Evolutionary conservation across 64 coral and sea anemone species (phyloP).

Genomic region (Trachythela sp.): DNA sequence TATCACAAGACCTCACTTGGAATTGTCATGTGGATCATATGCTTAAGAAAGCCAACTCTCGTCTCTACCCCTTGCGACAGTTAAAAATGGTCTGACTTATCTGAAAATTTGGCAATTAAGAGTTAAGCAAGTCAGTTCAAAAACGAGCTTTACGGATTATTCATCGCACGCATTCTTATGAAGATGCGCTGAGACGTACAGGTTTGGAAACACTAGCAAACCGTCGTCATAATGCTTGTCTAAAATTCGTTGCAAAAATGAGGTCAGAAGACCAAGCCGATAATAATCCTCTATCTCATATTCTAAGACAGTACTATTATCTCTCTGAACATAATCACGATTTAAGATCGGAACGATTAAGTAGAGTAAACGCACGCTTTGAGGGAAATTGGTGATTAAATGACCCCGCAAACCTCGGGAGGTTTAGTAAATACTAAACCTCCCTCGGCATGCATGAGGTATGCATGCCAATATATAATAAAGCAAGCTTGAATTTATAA

Average conservation of each 20-base stretch:
- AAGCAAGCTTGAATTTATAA: too few species aligned
- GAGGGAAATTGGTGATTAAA: too few species aligned
- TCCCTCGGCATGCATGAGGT: too few species aligned
- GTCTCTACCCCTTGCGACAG: not conserved
- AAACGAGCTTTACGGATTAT: not conserved
- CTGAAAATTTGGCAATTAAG: conserved; percentile 6
- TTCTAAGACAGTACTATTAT: not conserved
- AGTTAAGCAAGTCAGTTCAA: too few species aligned
- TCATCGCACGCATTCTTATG: not conserved
- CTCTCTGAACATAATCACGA: not conserved
- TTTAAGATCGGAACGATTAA: not conserved
- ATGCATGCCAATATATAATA: too few species aligned
- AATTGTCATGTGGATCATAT: not conserved
- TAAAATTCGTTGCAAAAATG: too few species aligned
- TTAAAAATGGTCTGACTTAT: conserved; percentile 1
- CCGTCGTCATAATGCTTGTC: not conserved
- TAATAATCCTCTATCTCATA: not conserved
- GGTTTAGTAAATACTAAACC: not conserved
- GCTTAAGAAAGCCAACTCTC: not conserved
- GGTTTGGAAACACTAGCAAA: not conserved
- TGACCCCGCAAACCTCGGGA: not conserved
- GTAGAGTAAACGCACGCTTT: not conserved
- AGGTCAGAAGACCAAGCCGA: not conserved
- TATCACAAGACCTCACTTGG: too few species aligned
- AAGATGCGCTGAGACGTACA: not conserved